These are phyloP conservation scores for Mactra quadrangularis DNA, from an alignment of 1,140 invertebrate species.

Conservation along the genomic window DNA sequence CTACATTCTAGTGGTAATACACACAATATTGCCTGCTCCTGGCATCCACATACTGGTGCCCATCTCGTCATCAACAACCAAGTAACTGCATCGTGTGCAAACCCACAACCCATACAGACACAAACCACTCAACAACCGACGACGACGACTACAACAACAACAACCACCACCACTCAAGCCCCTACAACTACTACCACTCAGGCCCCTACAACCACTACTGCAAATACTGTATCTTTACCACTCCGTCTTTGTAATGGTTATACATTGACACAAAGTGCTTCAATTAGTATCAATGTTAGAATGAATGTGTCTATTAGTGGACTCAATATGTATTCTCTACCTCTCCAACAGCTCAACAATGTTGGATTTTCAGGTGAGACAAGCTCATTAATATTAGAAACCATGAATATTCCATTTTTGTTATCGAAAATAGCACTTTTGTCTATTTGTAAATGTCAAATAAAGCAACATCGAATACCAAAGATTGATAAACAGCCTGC, in stretches of 20 bases:
- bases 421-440: too few species aligned
- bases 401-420: too few species aligned
- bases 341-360: neutral
- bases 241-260: conserved; percentile 33
- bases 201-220: neutral
- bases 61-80: conserved; percentile 34
- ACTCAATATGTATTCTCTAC: conserved; percentile 37
- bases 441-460: too few species aligned
- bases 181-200: too few species aligned
- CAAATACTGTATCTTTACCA: neutral
- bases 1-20: neutral
- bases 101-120: conserved; percentile 3
- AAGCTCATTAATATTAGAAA: too few species aligned
- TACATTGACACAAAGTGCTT: too few species aligned
- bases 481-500: too few species aligned
- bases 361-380: conserved; percentile 11
- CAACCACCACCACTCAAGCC: too few species aligned
- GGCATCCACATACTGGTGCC: conserved; percentile 50
- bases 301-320: conserved; percentile 42
- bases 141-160: too few species aligned
- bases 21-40: conserved; percentile 32
- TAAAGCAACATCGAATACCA: too few species aligned
- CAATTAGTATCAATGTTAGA: neutral
- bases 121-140: neutral
- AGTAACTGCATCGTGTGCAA: neutral